Evolutionary conservation across 2,797 vertebrate species (phyloP), one percentile per base, ranked within the genome.

Genomic region (Catamblyrhynchus diadema): DNA sequence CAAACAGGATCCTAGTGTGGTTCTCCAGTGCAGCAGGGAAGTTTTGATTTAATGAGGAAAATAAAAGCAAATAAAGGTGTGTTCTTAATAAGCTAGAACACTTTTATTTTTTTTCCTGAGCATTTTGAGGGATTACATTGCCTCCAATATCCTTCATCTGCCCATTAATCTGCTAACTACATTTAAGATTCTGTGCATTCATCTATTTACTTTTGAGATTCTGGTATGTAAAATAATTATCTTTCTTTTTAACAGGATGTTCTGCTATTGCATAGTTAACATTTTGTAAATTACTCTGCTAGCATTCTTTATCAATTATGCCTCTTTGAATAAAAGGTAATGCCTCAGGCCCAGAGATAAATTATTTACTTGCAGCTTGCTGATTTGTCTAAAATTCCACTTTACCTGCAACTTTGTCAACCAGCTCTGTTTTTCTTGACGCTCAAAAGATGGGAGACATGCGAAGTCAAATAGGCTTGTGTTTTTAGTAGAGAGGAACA

Each of bases 231-330:
- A 97, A 97, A 96, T 95, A 97, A 97, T 96, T 87, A 94, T 89
- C 78, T 69, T 95, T 87, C 35, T 95, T 94, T 97, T 72, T 91
- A 97, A 94, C 83, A 92, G 91, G 81, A 85, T 91, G 95, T 95
- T 96, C 64, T 50, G 54, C 53, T 94, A 50, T 95, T 93, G 54
- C 72, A 74, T 57, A 91, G 70, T 95, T 94, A 96, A 86, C 92
- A 88, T 93, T 96, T 97, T 93, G 90, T 95, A 81, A 97, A 97
- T 96, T 78, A 95, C 54, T 96, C 48, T 15, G 13, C 81, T 90
- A 65, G 66, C n/a, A 70, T 56, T 94, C 60, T 90, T 81, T 91
- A 93, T 97, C 96, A 97, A 93, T 96, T 96, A 94, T 17, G 9
- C 37, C 32, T 95, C 67, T 94, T 75, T 85, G 83, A 96, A 96